Base-by-base conservation (phyloP, 1,140 invertebrate genomes). In the Melanaphis sacchari region DNA sequence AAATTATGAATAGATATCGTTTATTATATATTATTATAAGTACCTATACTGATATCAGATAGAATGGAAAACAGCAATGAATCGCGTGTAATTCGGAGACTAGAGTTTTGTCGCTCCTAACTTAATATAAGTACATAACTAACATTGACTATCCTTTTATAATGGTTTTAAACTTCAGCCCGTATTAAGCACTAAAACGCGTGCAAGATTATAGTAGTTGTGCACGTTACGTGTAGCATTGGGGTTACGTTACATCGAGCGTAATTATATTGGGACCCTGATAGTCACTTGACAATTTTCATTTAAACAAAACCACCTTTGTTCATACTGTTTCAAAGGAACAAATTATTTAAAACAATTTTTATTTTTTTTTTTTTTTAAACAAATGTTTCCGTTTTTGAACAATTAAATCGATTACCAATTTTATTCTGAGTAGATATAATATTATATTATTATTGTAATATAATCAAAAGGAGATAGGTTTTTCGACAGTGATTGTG, bases 181-280 rank as follows among this genome's bases (percentile, higher is more conserved):
- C 31, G 11, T 9, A 88, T 85, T 41, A 49, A 49, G 18, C 59
- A 76, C 31, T 76, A 76, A 46, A 88, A 88, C 87, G 36, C n/a
- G 46, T 88, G 87, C 87, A 49, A 46, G 46, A 49, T 88, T 88
- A 88, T 36, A 52, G 43, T 49, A n/a, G 46, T 88, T 88, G 46
- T 21, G 31, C 18, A 88, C 11, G 26, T 85, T 15, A n/a, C 26
- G 43, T 22, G 43, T 49, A 41, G 84, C n/a, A n/a, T 43, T 46
- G 26, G 26, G 41, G 85, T 46, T 36, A 43, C 24, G 43, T 52
- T 41, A 31, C 26, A 43, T 87, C 43, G 8, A 38, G 11, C 49
- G 38, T 90, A 90, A 90, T 90, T 90, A 89, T 89, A 90, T 59
- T 59, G 88, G 52, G 88, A 90, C 38, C 52, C 49, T 18, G 24